Conservation (phyloP, 1,140 invertebrate genomes). For the Apis florea region DNA sequence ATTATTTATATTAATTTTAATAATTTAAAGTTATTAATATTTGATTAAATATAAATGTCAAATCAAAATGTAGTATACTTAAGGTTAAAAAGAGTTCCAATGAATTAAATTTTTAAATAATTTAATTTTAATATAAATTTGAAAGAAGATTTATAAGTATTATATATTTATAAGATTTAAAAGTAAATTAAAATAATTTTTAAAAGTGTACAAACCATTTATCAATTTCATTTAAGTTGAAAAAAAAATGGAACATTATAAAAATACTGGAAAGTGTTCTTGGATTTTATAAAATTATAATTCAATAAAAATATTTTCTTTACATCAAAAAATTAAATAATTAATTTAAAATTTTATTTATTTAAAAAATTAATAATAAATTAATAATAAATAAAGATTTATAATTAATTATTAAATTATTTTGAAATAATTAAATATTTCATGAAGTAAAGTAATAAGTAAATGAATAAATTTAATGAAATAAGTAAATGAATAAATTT, state of each 20-base stretch:
- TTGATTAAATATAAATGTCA: no score
- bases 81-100: constrained; percentile 66
- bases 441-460: constrained; percentile 10
- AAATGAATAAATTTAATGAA: constrained; percentile 44
- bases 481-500: no score
- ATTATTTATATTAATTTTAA: no score
- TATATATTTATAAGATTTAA: no score
- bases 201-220: constrained; percentile 85
- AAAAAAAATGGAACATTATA: constrained; percentile 89
- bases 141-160: no score
- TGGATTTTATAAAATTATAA: constrained; percentile 81
- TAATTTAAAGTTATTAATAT: no score
- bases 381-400: constrained; percentile 23
- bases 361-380: no score
- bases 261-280: constrained; percentile 85
- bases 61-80: no score
- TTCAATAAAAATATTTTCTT: constrained; percentile 80
- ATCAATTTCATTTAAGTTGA: constrained; percentile 82
- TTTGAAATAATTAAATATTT: constrained; percentile 44
- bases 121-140: constrained; percentile 71
- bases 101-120: constrained; percentile 62
- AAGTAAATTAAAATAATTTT: constrained; percentile 75
- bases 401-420: no score
- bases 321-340: constrained; percentile 71
- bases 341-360: constrained; percentile 52